These are phyloP conservation scores for Eupithecia subfuscata DNA, from an alignment of 2,888 invertebrate genomes.

Conservation along the genomic window DNA sequence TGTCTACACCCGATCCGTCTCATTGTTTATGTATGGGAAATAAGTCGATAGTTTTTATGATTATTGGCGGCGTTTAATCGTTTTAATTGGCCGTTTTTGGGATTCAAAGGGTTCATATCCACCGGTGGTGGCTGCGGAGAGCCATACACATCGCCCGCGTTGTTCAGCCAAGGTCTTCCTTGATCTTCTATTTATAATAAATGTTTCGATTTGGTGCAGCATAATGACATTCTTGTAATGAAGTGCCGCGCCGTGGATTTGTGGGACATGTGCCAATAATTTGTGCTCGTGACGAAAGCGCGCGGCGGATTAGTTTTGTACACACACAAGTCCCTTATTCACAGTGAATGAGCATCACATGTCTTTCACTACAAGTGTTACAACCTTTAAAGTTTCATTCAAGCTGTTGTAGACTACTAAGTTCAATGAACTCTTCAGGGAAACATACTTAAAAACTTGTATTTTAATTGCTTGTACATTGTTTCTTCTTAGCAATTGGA, in stretches of 20 bases:
- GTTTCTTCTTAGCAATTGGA: neutral
- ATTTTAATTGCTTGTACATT: neutral
- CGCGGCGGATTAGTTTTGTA: constrained; percentile 66
- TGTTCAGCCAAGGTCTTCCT: constrained; percentile 72
- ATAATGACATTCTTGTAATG: constrained; percentile 82
- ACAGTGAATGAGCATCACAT: constrained; percentile 53
- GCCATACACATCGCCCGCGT: constrained; percentile 62
- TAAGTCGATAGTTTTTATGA: constrained; percentile 80
- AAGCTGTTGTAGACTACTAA: constrained; percentile 7
- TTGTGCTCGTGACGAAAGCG: constrained; percentile 73
- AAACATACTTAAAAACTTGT: neutral
- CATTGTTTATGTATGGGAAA: constrained; percentile 84
- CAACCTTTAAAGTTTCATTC: constrained; percentile 30
- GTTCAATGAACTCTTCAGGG: constrained; percentile 6
- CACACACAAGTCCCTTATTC: constrained; percentile 60
- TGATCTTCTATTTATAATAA: constrained; percentile 81
- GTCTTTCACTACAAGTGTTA: constrained; percentile 15
- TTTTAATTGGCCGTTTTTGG: constrained; percentile 70
- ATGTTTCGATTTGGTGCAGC: constrained; percentile 77
- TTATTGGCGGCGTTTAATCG: constrained; percentile 67
- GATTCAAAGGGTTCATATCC: constrained; percentile 54
- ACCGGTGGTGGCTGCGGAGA: constrained; percentile 56
- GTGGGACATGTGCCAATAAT: constrained; percentile 82
- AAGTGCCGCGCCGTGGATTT: constrained; percentile 76
- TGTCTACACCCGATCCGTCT: constrained; percentile 82